Base-by-base conservation (phyloP, 1,140 invertebrate genomes). In the Ectropis grisescens region DNA sequence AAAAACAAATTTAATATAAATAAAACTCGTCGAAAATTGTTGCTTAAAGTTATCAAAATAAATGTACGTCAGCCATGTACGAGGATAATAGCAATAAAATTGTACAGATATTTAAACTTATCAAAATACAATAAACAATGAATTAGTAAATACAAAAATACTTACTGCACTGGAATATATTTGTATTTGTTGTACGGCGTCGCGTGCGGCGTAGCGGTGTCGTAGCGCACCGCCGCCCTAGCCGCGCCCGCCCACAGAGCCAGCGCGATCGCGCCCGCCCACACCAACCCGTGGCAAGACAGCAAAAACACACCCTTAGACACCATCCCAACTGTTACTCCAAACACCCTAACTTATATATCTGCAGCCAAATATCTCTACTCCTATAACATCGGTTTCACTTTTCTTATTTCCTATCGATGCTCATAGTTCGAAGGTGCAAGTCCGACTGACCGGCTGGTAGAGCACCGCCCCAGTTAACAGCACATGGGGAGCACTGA, bases 151-250 rank as follows among this genome's bases (percentile, higher is more conserved):
- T n/a, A n/a, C n/a, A n/a, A n/a, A n/a, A 31, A 33, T 38, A 78
- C 70, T 71, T 44, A 76, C 75, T 64, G 50, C 13, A 72, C 31
- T 6, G 68, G 71, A 54, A 69, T 62, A 29, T 75, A 75, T 51
- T 68, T 76, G 32, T 72, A 60, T 29, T 58, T 69, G 8, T 30
- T 44, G 25, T 64, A 61, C 13, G 58, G 59, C 41, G 70, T 68
- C 11, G 69, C 48, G 36, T 76, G 42, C 3, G 74, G 74, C 19
- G 74, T 80, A 22, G 69, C 74, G 1, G 69, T 59, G 37, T 72
- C 69, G 43, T 76, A 76, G 13, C 59, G 52, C 26, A 54, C 43
- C 4, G 57, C 60, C 11, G 58, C 71, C 29, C 33, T 42, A 6
- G 53, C 71, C 31, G 58, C 66, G 15, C 47, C 52, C 45, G 62